A percentile compares a stretch with the other conserved stretches of the same genome.
These are phyloP conservation scores for Acyrthosiphon pisum DNA, from an alignment of 1,140 invertebrate species.

Conservation along the genomic window DNA sequence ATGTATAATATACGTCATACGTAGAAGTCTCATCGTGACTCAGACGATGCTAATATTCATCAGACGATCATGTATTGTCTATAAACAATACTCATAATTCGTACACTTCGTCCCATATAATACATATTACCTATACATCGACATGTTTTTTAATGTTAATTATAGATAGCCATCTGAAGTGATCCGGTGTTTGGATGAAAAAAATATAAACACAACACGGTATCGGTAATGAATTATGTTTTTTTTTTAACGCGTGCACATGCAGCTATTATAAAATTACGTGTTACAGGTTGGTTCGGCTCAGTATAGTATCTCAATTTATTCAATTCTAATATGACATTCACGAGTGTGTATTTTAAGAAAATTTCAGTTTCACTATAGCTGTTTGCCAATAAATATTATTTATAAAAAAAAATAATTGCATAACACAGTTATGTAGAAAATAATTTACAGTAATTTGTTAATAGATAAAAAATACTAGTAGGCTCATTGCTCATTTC, in stretches of 20 bases:
- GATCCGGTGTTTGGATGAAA: neutral
- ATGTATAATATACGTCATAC: neutral
- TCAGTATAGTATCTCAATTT: neutral
- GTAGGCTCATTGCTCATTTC: too few relatives aligned
- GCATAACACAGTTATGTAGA: neutral
- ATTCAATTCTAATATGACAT: neutral
- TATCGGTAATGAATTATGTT: neutral
- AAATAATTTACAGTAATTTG: neutral
- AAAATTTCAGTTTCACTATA: neutral
- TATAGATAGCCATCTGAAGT: neutral
- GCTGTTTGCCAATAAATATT: neutral
- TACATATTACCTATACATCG: neutral
- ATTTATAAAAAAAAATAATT: neutral
- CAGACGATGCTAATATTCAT: neutral
- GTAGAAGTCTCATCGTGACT: neutral
- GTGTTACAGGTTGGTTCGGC: neutral
- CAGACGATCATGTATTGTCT: neutral
- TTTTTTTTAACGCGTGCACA: neutral
- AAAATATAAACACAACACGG: neutral
- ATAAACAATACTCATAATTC: neutral
- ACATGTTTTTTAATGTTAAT: neutral
- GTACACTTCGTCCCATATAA: neutral
- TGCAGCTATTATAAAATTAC: neutral
- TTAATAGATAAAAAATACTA: neutral
- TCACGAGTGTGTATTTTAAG: neutral